Conservation (phyloP, 2,113 vertebrate genomes). For the Chamaetylas fuelleborni region DNA sequence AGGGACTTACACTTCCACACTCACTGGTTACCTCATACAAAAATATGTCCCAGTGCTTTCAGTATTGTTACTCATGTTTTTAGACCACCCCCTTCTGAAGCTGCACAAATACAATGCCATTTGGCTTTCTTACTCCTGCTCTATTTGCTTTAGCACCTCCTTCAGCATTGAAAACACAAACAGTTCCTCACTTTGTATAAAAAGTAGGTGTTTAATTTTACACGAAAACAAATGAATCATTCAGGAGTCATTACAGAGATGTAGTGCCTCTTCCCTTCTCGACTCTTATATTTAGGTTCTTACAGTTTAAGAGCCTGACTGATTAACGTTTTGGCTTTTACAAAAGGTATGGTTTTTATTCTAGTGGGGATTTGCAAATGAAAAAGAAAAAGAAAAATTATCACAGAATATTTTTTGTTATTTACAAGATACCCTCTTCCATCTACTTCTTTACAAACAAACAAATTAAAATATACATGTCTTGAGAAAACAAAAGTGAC, state of each 20-base stretch:
- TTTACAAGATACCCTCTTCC: not conserved
- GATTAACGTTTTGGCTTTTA: not conserved
- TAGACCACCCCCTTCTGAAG: not conserved
- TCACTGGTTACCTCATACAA: not conserved
- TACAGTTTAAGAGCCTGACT: not conserved
- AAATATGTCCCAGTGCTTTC: not conserved
- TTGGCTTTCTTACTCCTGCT: not conserved
- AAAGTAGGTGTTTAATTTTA: constrained; percentile 9
- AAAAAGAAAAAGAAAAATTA: not conserved
- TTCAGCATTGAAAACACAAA: not conserved
- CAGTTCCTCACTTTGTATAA: not conserved
- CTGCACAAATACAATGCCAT: not conserved
- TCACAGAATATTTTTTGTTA: not conserved
- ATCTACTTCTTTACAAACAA: not conserved
- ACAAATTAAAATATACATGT: not conserved
- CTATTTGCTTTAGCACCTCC: not conserved
- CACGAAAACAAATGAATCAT: not conserved
- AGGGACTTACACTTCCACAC: constrained; percentile 12
- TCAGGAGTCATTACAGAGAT: not conserved
- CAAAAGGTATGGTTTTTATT: not conserved
- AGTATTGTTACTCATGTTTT: not conserved
- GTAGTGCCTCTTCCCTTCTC: not conserved
- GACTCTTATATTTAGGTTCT: not conserved
- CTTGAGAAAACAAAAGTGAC: not conserved
- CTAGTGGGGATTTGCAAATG: not conserved